Conservation (phyloP, 1,140 invertebrate species). For the Magallana angulata region DNA sequence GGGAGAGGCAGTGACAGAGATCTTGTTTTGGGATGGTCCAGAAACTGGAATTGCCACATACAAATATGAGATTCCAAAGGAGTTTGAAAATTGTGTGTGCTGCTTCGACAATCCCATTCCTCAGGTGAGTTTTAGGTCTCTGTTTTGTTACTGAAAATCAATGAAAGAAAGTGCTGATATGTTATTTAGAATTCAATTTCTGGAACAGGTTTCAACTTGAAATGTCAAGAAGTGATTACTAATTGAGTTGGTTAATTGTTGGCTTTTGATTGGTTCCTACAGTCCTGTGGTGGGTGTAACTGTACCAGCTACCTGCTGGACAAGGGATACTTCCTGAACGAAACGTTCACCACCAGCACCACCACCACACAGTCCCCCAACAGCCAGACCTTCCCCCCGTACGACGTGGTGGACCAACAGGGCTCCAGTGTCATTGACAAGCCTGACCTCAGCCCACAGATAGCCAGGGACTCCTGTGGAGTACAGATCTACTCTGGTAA, state of each 20-base stretch:
- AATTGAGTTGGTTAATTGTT: too few relatives aligned
- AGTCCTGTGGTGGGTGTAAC: constrained; percentile 36
- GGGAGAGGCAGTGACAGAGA: constrained; percentile 63
- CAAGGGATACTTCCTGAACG: constrained; percentile 40
- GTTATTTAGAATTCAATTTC: too few relatives aligned
- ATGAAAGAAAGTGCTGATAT: too few relatives aligned
- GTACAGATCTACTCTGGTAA: constrained; percentile 55
- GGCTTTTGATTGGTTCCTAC: too few relatives aligned
- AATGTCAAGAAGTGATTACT: too few relatives aligned
- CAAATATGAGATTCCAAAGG: constrained; percentile 53
- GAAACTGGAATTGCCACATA: constrained; percentile 54
- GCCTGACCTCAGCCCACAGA: not conserved
- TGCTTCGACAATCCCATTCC: constrained; percentile 50
- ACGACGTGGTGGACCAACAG: not conserved
- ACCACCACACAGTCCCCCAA: constrained; percentile 7
- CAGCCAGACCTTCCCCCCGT: not conserved
- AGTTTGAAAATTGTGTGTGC: constrained; percentile 54
- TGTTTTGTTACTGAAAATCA: too few relatives aligned
- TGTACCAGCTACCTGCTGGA: constrained; percentile 13
- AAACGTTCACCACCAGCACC: constrained; percentile 18
- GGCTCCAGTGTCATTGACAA: constrained; percentile 40
- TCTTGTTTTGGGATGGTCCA: constrained; percentile 64
- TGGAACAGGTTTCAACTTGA: too few relatives aligned
- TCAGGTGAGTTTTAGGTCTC: constrained; percentile 1
- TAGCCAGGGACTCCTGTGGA: constrained; percentile 48